Base-by-base conservation (phyloP, 2,113 vertebrate genomes). In the Dunckerocampus dactyliophorus region DNA sequence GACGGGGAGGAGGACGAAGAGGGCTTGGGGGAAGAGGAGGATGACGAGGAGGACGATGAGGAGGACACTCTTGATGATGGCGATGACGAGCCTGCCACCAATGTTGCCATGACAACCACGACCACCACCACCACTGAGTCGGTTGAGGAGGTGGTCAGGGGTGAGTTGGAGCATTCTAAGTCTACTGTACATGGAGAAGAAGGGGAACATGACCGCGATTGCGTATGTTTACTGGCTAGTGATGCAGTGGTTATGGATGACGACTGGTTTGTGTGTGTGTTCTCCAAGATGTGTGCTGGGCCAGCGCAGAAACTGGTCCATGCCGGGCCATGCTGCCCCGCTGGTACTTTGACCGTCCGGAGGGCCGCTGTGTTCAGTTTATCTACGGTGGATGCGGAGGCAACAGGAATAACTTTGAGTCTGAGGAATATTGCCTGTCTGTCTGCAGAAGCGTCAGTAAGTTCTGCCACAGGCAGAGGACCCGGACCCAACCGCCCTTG, bases 371-470 rank as follows among this genome's bases (percentile, higher is more conserved):
- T 10, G 93, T 86, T 47, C 94, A 93, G 67, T 98, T 98, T 92
- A 95, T 96, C 95, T 98, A 96, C 83, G 96, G 97, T 31, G 97
- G 97, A 93, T 99, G 97, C 48, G 96, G 97, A 22, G 97, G 97
- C 78, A 98, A 99, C 93, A 90, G 95, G 88, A 99, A 99, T 95
- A 99, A 99, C 94, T 99, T 99, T 96, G 95, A 94, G 85, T 95
- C 96, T 2, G 92, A 98, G 90, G 94, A 96, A 50, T 98, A 99
- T 93, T 99, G 97, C 93, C 85, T 95, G 91, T 95, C 96, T 56
- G 96, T 98, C 90, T 99, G 97, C 94, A 92, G 93, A 92, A 94
- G 92, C 80, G 91, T 95, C 93, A 89, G 95, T 99, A 98, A 99
- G 96, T 98, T 89, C 88, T 31, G 55, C 62, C 37, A 28, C 16